Conservation (phyloP, 1,140 invertebrate genomes). For the Hycleus cichorii region DNA sequence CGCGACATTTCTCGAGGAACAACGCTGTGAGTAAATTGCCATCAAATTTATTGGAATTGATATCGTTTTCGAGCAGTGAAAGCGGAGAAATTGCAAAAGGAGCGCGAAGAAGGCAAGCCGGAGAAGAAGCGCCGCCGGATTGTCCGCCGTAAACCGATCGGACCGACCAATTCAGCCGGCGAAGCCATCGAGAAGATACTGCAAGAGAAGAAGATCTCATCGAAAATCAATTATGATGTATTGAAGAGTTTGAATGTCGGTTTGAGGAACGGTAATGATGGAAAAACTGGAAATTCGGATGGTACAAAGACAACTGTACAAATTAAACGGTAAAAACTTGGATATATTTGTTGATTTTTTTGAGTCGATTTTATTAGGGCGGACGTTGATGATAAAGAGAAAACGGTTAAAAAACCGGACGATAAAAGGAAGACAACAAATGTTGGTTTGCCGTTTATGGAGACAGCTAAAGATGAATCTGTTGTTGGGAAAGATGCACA, state of each 20-base stretch:
- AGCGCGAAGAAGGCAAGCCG: constrained; percentile 70
- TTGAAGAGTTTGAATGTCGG: constrained; percentile 66
- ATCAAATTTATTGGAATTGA: too few relatives aligned
- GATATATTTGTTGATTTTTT: too few relatives aligned
- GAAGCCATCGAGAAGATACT: constrained; percentile 94
- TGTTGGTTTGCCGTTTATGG: constrained; percentile 22
- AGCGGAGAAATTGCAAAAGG: constrained; percentile 66
- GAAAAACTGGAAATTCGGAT: not conserved
- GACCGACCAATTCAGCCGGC: constrained; percentile 70
- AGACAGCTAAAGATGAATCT: constrained; percentile 4
- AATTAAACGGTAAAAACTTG: not conserved
- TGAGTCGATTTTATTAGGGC: too few relatives aligned
- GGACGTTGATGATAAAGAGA: too few relatives aligned
- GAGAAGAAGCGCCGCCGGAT: constrained; percentile 62
- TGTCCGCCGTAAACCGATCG: constrained; percentile 49
- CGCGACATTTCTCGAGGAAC: constrained; percentile 71
- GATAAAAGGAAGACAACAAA: constrained; percentile 14
- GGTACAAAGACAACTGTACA: not conserved
- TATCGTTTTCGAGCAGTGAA: constrained; percentile 51
- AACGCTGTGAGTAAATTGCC: constrained; percentile 56
- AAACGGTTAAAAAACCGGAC: constrained; percentile 7
- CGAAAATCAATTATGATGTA: constrained; percentile 97
- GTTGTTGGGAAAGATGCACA: not conserved
- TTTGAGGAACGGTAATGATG: constrained; percentile 10
- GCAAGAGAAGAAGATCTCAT: constrained; percentile 89